Evolutionary conservation across 2,888 invertebrate genomes (phyloP), one percentile per base, ranked within the genome.

Genomic region (Pterostichus madidus): DNA sequence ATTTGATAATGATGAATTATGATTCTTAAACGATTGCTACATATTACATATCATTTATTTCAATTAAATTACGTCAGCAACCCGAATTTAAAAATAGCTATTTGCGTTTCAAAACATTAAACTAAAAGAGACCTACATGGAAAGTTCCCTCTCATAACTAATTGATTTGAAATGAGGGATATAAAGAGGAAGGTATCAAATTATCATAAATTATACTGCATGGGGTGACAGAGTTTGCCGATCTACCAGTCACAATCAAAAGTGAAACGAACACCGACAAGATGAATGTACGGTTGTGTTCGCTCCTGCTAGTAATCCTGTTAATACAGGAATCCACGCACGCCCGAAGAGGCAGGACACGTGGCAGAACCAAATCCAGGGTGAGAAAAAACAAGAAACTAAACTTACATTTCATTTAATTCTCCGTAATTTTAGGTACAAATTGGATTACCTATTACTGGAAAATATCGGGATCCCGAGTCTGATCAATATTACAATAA

Each of bases 401-500:
- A n/a, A 52, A 76, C 17, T 35, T 24, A 52, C 15, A 77, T 35
- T 17, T 73, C 11, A n/a, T 7, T 73, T 59, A 6, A 39, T 77
- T 59, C 11, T 75, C 31, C 6, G 32, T 76, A 39, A 68, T 88
- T 89, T 85, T 89, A 94, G 92, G 94, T 96, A 80, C 96, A 96
- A 93, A 96, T 96, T 87, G 96, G 96, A 76, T 89, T 96, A 85
- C 97, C 97, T 0, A 95, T 96, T 83, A 96, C 96, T 46, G 97
- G 97, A 84, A 96, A 97, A 91, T 97, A 97, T 89, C 92, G 96
- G 85, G 97, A 97, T 90, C 95, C 96, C 0, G 97, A 97, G 90
- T 96, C 96, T 6, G 96, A 96, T 90, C 95, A 96, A 88, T 97
- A 97, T 89, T 97, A 97, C 91, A 96, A 96, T 88, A 96, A 97